Evolutionary conservation across 1,140 invertebrate genomes (phyloP).

Genomic region (Saccostrea cuccullata): DNA sequence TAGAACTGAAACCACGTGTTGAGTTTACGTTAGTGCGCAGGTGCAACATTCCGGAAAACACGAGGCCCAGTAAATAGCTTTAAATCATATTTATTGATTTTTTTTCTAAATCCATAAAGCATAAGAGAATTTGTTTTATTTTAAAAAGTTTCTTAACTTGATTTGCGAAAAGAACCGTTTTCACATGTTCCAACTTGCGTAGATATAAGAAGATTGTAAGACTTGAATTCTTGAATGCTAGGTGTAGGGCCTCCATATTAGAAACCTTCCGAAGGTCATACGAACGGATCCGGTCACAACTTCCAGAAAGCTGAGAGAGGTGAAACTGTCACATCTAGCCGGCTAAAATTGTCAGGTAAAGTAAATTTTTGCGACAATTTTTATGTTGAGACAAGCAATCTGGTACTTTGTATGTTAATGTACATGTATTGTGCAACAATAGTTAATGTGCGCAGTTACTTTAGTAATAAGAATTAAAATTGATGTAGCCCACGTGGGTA

Average conservation of each 20-base stretch:
- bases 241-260: not conserved
- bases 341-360: not conserved
- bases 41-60: not conserved
- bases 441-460: not conserved
- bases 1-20: conserved; percentile 31
- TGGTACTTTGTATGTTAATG: no score
- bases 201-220: not conserved
- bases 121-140: not conserved
- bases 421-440: not conserved
- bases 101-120: not conserved
- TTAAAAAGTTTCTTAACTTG: not conserved
- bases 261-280: conserved; percentile 36
- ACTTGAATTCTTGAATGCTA: not conserved
- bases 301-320: conserved; percentile 5
- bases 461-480: not conserved
- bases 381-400: not conserved
- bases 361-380: not conserved
- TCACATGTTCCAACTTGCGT: not conserved
- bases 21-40: not conserved
- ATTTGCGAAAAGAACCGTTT: not conserved
- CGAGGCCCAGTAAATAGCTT: not conserved
- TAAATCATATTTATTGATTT: not conserved
- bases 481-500: conserved; percentile 10
- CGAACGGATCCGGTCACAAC: conserved; percentile 38
- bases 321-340: not conserved